A percentile compares a stretch with the other conserved stretches of the same genome.
Evolutionary conservation across 2,888 invertebrate species (phyloP).

Genomic region (Zaprionus bogoriensis): DNA sequence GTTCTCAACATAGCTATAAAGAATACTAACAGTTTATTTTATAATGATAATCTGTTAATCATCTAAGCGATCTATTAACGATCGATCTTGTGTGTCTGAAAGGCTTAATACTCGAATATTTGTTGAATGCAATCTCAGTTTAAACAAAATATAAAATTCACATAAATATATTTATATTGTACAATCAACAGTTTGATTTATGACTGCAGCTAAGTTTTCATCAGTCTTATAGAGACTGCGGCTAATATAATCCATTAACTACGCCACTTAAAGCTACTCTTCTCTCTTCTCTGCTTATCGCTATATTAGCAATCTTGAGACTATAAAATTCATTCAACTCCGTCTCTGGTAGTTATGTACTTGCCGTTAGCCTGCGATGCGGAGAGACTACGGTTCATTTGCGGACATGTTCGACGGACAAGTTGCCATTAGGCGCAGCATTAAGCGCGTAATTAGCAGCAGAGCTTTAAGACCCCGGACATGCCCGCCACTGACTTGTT

Average conservation of each 20-base stretch:
- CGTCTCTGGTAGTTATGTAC: not conserved
- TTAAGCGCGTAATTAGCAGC: conserved; percentile 62
- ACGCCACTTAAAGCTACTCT: not conserved
- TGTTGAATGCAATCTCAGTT: not conserved
- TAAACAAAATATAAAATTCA: too few relatives aligned
- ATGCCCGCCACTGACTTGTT: not conserved
- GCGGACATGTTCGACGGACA: conserved; percentile 28
- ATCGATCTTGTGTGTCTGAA: too few relatives aligned
- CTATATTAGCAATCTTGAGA: too few relatives aligned
- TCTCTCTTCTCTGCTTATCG: not conserved
- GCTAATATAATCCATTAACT: not conserved
- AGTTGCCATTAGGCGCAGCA: conserved; percentile 41
- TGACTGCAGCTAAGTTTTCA: not conserved
- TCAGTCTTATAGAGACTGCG: not conserved
- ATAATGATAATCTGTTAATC: too few relatives aligned
- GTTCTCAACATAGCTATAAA: too few relatives aligned
- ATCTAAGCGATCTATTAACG: too few relatives aligned
- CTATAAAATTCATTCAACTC: too few relatives aligned
- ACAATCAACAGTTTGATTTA: not conserved
- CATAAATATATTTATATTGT: too few relatives aligned
- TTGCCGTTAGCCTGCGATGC: not conserved
- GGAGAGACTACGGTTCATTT: conserved; percentile 27
- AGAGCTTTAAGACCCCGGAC: conserved; percentile 35
- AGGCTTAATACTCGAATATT: too few relatives aligned
- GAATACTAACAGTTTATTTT: too few relatives aligned